A percentile compares a stretch with the other conserved stretches of the same genome.
These are phyloP conservation scores for Formica selysi DNA, from an alignment of 1,140 invertebrate genomes.

Conservation along the genomic window DNA sequence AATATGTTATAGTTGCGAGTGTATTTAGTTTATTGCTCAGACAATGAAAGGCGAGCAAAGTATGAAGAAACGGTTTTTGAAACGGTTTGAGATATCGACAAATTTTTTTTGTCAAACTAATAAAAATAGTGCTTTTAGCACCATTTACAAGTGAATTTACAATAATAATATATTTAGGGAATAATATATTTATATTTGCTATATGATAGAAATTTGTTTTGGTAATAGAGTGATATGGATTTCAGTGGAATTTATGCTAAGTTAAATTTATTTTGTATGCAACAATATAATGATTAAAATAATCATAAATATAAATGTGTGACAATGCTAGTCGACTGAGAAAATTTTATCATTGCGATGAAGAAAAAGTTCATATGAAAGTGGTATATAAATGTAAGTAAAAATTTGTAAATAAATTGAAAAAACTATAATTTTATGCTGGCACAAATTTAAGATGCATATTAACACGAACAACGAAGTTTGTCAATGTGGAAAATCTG, in stretches of 20 bases:
- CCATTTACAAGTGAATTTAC: not conserved
- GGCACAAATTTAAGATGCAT: slow-evolving; percentile 40
- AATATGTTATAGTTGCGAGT: not conserved
- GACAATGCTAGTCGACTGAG: slow-evolving; percentile 67
- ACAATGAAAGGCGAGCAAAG: not conserved
- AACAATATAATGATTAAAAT: slow-evolving; percentile 43
- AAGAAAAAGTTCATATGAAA: slow-evolving; percentile 45
- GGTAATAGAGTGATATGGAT: not conserved
- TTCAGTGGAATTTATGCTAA: not conserved
- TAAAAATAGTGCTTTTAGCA: not conserved
- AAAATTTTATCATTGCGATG: slow-evolving; percentile 38
- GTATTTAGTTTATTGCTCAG: not conserved
- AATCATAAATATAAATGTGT: slow-evolving; percentile 64
- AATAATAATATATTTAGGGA: not conserved
- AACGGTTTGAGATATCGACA: not conserved
- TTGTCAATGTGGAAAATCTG: slow-evolving; percentile 35
- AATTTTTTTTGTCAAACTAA: not conserved
- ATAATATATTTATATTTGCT: not conserved
- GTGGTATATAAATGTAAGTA: slow-evolving; percentile 56
- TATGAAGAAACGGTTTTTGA: not conserved
- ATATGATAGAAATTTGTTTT: not conserved
- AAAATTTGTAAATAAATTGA: slow-evolving; percentile 60
- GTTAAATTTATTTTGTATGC: slow-evolving; percentile 42
- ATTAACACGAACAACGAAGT: slow-evolving; percentile 57
- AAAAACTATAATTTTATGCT: slow-evolving; percentile 28